Base-by-base conservation (phyloP, 2,113 vertebrate genomes). In the Syngnathus typhle region DNA sequence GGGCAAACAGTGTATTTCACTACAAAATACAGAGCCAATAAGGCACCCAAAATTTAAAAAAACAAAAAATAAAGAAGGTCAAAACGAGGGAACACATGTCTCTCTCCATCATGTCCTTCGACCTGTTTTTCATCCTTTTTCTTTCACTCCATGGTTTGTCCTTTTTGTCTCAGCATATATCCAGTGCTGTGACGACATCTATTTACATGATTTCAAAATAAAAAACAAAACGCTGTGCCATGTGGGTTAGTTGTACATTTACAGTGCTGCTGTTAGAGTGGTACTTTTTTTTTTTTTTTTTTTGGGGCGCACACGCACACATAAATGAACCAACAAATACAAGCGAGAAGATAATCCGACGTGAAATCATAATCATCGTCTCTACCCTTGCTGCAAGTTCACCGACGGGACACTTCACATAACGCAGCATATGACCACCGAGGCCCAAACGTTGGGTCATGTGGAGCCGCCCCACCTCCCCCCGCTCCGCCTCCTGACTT, bases 1-100 rank as follows among this genome's bases (percentile, higher is more conserved):
- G 76, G 82, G 84, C 80, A 80, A 83, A 83, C 58, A 82, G 78
- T 84, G 79, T 84, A 83, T 88, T 85, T 83, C 77, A 85, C 73
- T 78, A 78, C 80, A 82, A 73, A 84, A 76, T 63, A 77, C 64
- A 78, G 72, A 81, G 82, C 79, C 77, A 80, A 79, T 61, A 21
- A 23, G 72, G 78, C 73, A 79, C 64, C 54, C 69, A 72, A 76
- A 83, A 80, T 78, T 32, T 32, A 66, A 73, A 68, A 79, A 76
- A 71, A 71, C 23, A 64, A 73, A 74, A 72, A 77, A 66, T 72
- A 68, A 61, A 83, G 39, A 65, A 69, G 72, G 81, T 70, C 76
- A 67, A 47, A 44, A 27, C n/a, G 18, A 56, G 37, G 23, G 36
- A 27, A 37, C 15, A 12, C 47, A 49, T 71, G 71, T 60, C 69